A percentile compares a stretch with the other conserved stretches of the same genome.
phyloP scores from a whole-genome alignment of 1,140 invertebrate species.

The Cydia fagiglandana region DNA sequence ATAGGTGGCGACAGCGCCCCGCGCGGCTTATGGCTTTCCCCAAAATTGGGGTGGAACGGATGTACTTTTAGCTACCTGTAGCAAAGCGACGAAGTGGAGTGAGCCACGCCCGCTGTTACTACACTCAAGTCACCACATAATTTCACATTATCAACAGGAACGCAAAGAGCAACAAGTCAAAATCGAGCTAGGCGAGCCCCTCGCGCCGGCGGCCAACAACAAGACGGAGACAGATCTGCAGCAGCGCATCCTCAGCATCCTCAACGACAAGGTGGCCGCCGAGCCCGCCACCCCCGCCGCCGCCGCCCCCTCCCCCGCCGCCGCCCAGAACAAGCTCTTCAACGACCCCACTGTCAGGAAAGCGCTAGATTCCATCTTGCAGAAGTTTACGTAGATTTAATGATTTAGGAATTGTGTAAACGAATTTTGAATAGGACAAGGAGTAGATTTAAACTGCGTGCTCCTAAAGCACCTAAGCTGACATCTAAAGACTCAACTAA shows the following conservation, averaged over 20 bases:
- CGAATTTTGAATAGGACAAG: neutral
- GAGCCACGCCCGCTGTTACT: too few species aligned
- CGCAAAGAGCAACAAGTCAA: conserved; percentile 86
- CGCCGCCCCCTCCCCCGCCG: conserved; percentile 38
- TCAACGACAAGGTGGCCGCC: conserved; percentile 81
- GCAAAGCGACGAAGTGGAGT: too few species aligned
- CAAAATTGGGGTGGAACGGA: too few species aligned
- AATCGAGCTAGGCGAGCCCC: conserved; percentile 82
- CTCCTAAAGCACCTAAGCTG: too few species aligned
- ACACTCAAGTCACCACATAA: neutral
- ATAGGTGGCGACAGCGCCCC: too few species aligned
- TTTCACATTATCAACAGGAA: conserved; percentile 73
- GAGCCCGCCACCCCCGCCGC: conserved; percentile 39
- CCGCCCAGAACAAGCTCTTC: conserved; percentile 74
- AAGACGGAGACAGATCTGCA: conserved; percentile 88
- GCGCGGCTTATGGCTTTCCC: too few species aligned
- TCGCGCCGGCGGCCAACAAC: conserved; percentile 67
- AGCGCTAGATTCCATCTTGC: conserved; percentile 86
- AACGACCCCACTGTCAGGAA: conserved; percentile 87
- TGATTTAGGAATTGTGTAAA: neutral
- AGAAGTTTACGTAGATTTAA: conserved; percentile 64
- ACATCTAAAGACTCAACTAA: too few species aligned
- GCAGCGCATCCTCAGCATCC: conserved; percentile 90
- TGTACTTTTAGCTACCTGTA: too few species aligned
- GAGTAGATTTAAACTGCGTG: neutral